Evolutionary conservation across 2,113 vertebrate genomes (phyloP), one percentile per base, ranked within the genome.

Genomic region (Sialia sialis): DNA sequence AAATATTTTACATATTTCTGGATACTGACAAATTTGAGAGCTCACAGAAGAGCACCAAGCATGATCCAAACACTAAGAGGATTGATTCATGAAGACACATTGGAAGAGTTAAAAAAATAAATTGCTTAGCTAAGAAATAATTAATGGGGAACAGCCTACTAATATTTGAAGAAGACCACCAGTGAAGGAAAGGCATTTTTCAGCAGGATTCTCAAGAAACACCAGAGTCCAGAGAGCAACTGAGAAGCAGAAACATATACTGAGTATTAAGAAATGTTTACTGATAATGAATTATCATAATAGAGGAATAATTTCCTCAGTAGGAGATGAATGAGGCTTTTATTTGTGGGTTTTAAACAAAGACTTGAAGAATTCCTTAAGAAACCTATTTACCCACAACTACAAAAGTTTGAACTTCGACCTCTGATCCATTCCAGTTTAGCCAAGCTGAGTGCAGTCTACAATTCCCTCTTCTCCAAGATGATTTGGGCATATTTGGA

Each of bases 71-170:
- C 68, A 55, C 72, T 74, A 81, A 52, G 18, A 74, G 18, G 39
- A 78, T 5, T 95, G 87, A 93, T 93, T 92, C 94, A 90, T 92
- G 72, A 94, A 52, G 16, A 77, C 32, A 94, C 27, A 93, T 86
- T 84, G 67, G 48, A 93, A 85, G 68, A 93, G 68, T 72, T 90
- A 95, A 95, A 93, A 90, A 94, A 51, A 93, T 91, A 80, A 94
- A 88, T 88, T 77, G 22, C 59, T 90, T 73, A 27, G 51, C 68
- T 88, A 84, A 88, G 60, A 95, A 85, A 95, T 94, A 3, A 90
- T 90, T 93, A 84, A 95, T 86, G 73, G 18, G 38, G 56, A 85
- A 94, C 63, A 83, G 67, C 36, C 43, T 91, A 77, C 59, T 69
- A 91, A 88, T 91, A 96, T 66, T 77, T 91, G 87, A 95, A 94